A percentile compares a stretch with the other conserved stretches of the same genome.
Conservation (phyloP, 2,113 vertebrate species). For the Gymnobelideus leadbeateri region DNA sequence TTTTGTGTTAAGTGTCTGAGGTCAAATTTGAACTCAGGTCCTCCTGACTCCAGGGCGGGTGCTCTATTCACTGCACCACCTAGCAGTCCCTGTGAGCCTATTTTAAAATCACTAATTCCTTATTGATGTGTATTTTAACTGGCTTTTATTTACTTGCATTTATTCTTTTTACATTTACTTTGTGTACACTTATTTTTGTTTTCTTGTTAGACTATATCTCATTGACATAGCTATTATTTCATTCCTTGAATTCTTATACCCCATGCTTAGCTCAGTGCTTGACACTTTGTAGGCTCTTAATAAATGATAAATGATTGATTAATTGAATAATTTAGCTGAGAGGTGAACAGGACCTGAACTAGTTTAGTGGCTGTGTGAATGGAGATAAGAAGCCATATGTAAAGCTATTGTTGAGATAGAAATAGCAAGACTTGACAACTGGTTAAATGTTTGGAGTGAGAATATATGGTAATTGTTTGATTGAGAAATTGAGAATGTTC, state of each 20-base stretch:
- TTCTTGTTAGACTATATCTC: not conserved
- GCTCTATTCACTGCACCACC: too few species aligned
- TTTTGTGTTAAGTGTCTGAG: too few species aligned
- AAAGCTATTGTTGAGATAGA: not conserved
- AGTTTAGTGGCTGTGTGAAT: not conserved
- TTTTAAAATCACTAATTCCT: not conserved
- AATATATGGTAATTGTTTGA: not conserved
- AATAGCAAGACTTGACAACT: not conserved
- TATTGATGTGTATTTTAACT: not conserved
- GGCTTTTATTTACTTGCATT: not conserved
- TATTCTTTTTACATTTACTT: not conserved
- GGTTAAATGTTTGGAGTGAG: not conserved
- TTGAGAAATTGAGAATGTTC: not conserved
- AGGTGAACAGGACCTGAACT: not conserved
- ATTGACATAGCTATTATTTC: not conserved
- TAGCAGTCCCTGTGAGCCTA: not conserved
- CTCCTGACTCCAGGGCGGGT: too few species aligned
- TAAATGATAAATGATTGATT: not conserved
- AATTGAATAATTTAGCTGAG: not conserved
- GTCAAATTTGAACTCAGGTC: too few species aligned
- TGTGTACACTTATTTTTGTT: not conserved
- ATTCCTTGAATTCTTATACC: not conserved
- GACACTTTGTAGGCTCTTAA: not conserved
- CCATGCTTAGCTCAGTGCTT: not conserved
- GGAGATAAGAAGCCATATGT: not conserved